Percentiles rank a stretch among this genome's conserved stretches.
These are phyloP conservation scores for Trididemnum nubilum DNA, from an alignment of 23 tunicate genomes.

Conservation along the genomic window DNA sequence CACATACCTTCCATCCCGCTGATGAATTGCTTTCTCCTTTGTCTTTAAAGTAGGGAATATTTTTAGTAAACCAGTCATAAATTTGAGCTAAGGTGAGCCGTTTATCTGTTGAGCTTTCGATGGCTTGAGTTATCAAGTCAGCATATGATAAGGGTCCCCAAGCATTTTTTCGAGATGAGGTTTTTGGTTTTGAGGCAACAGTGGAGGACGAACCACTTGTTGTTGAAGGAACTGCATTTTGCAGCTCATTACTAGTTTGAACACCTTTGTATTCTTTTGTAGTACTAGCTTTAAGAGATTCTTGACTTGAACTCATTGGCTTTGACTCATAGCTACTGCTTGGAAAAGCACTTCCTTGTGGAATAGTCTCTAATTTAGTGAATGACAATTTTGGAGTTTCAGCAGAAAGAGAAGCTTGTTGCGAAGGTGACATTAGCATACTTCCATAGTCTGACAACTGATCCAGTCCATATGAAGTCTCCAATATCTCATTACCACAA, in stretches of 20 bases:
- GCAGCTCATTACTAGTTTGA: background rate
- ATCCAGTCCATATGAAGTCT: constrained; percentile 43
- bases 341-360: constrained; percentile 11
- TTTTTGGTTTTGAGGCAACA: constrained; percentile 41
- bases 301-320: background rate
- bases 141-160: constrained; percentile 96
- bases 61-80: constrained; percentile 97
- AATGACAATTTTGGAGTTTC: constrained; percentile 26
- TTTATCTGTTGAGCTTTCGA: constrained; percentile 86
- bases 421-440: constrained; percentile 13
- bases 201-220: background rate
- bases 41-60: constrained; percentile 89
- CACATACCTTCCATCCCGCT: constrained; percentile 97
- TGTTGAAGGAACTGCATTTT: background rate
- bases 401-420: background rate
- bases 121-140: constrained; percentile 89
- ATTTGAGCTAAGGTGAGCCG: constrained; percentile 90
- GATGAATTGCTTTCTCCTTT: constrained; percentile 97
- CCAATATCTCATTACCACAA: constrained; percentile 22
- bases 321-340: background rate
- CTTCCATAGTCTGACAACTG: constrained; percentile 35
- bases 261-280: background rate
- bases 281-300: background rate
- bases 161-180: constrained; percentile 85
- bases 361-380: constrained; percentile 14